Percentiles rank a stretch among this genome's conserved stretches.
These are phyloP conservation scores for Polia nebulosa DNA, from an alignment of 2,888 invertebrate genomes.

Conservation along the genomic window DNA sequence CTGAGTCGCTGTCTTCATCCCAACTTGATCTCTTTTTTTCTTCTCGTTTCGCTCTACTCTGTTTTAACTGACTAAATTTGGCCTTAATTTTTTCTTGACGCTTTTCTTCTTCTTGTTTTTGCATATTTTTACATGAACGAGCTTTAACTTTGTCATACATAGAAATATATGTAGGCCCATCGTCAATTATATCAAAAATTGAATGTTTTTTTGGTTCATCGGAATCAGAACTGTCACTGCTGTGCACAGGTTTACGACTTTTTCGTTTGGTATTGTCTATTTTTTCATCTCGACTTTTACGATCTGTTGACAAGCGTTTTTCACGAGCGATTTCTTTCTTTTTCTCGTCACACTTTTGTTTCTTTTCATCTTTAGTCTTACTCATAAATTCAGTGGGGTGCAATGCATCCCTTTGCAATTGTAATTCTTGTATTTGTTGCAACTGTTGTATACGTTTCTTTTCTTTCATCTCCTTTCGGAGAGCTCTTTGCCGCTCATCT, in stretches of 20 bases:
- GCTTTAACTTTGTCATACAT: slow-evolving; percentile 99
- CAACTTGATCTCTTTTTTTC: slow-evolving; percentile 97
- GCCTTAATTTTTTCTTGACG: slow-evolving; percentile 96
- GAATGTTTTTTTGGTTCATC: slow-evolving; percentile 97
- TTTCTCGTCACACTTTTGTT: slow-evolving; percentile 84
- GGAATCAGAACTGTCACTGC: slow-evolving; percentile 93
- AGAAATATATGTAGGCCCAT: slow-evolving; percentile 97
- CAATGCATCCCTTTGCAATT: slow-evolving; percentile 87
- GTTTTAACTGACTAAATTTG: slow-evolving; percentile 96
- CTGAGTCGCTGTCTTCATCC: slow-evolving; percentile 96
- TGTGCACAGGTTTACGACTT: slow-evolving; percentile 87
- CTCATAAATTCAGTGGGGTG: slow-evolving; percentile 82
- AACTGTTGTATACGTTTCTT: slow-evolving; percentile 89
- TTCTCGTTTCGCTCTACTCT: slow-evolving; percentile 96
- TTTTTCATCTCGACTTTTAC: slow-evolving; percentile 89
- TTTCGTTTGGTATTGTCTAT: slow-evolving; percentile 83
- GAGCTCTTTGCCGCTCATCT: slow-evolving; percentile 90
- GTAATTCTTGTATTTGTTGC: slow-evolving; percentile 88
- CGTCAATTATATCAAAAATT: slow-evolving; percentile 97
- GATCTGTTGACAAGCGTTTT: slow-evolving; percentile 88
- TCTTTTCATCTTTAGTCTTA: slow-evolving; percentile 87
- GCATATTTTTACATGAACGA: slow-evolving; percentile 98
- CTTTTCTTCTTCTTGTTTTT: slow-evolving; percentile 97
- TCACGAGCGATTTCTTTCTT: slow-evolving; percentile 87
- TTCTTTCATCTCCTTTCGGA: slow-evolving; percentile 90